Evolutionary conservation across 2,797 vertebrate genomes (phyloP), one percentile per base, ranked within the genome.

Genomic region (Chiloscyllium punctatum): DNA sequence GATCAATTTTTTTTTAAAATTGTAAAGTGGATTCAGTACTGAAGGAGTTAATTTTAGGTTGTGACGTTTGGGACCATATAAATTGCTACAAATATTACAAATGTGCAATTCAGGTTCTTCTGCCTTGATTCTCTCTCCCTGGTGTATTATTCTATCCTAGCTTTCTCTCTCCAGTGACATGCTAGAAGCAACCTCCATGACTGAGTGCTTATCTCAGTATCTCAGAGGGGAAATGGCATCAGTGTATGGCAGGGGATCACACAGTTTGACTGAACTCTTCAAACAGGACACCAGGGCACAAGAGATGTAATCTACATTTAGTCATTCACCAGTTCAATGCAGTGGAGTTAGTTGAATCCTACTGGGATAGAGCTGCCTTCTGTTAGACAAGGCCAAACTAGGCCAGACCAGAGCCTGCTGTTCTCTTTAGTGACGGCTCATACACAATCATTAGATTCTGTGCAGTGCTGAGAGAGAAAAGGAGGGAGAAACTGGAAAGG

Each of bases 201-300:
- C 95, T 69, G 92, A 95, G 95, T 69, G 92, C 96, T 96, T 96
- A 96, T 96, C 96, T 95, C 95, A 84, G 91, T 82, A 96, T 97
- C 96, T 96, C 96, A 95, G 91, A 94, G 66, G 96, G 97, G 96
- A 97, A 97, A 96, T 96, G 96, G 96, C 96, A 94, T 96, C 96
- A 96, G 71, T 96, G 96, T 57, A 62, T 48, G 95, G 96, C 90
- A 16, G 68, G 96, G 96, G 96, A 96, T 87, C 0, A 9, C 18
- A 4, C 15, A 30, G 96, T 96, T 88, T 77, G 96, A 48, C 96
- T 84, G 79, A 0, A 30, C 95, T 88, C 37, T 0, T 0, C 96
- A 4, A 86, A 95, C 96, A 1, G 96, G 96, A 96, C 96, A 95
- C 1, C 30, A 96, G 96, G 96, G 96, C 96, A 96, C 96, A 16